Evolutionary conservation across 2,113 vertebrate species (phyloP).

Genomic region (Rhinoptilus africanus): DNA sequence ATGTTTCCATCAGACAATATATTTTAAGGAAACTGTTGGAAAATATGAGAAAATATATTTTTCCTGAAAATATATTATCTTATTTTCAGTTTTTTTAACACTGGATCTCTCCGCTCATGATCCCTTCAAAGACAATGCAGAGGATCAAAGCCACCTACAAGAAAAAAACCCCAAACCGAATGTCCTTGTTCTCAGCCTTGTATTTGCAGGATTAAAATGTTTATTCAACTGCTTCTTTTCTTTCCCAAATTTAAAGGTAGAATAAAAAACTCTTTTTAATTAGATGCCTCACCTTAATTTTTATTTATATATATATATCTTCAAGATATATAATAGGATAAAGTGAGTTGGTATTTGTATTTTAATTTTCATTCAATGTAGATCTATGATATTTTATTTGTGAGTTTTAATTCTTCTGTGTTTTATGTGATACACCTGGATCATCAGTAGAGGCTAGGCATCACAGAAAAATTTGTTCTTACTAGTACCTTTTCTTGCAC

Average conservation of each 20-base stretch:
- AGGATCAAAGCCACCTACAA: not conserved
- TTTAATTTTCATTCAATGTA: not conserved
- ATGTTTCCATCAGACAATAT: not conserved
- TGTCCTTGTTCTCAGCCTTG: not conserved
- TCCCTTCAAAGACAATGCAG: not conserved
- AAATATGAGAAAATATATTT: not conserved
- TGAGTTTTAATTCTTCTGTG: not conserved
- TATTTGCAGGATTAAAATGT: not conserved
- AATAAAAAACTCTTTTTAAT: not conserved
- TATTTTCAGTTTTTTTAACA: not conserved
- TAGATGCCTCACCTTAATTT: not conserved
- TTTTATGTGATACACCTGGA: not conserved
- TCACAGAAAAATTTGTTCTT: not conserved
- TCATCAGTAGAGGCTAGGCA: not conserved
- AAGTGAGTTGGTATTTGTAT: not conserved
- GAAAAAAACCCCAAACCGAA: not conserved
- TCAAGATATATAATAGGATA: not conserved
- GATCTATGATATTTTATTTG: not conserved
- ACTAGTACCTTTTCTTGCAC: not conserved
- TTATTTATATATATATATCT: not conserved
- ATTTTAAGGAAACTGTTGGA: not conserved
- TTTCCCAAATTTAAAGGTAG: not conserved
- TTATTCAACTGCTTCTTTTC: not conserved
- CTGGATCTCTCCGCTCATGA: fast-evolving
- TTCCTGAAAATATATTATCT: not conserved